Evolutionary conservation across 1,140 invertebrate species (phyloP), one percentile per base, ranked within the genome.

Genomic region (Drosophila ananassae): DNA sequence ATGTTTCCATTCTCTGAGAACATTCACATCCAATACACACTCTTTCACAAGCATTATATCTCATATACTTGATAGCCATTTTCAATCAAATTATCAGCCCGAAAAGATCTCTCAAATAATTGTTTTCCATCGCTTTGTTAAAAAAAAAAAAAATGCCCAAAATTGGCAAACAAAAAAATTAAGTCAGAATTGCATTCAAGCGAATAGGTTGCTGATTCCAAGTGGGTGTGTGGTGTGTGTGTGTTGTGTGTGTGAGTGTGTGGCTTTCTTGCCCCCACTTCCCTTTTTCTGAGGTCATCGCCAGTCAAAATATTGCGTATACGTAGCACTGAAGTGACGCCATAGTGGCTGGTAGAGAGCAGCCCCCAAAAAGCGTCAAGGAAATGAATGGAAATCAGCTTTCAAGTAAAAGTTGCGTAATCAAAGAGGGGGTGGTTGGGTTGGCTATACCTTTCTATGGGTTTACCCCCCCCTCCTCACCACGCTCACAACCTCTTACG

Each of bases 381-480:
- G 51, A 81, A 87, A 63, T 81, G 63, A 87, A 87, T 77, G 68
- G 77, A 84, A 81, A 57, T 73, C 58, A 74, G 55, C 53, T 77
- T 85, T 77, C 56, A 77, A 84, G 73, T 85, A 64, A 82, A 58
- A 60, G 77, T 85, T 85, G 83, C 82, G 82, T 82, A 85, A 85
- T 87, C 82, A 60, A 63, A 68, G 28, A 68, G 28, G 32, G 34
- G 47, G 47, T 25, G 9, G 22, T 22, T 12, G 52, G 17, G 9
- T 17, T 17, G 17, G 17, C 17, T 17, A 17, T 17, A 24, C 13
- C 57, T 21, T 69, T 32, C 63, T 48, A 68, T 56, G 63, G 66
- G 47, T 41, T 69, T 57, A 39, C 51, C 30, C 34, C 64, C 21
- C 47, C 17, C 28, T 24, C 51, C 47, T 21, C 44, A 56, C 50